Base-by-base conservation (phyloP, 2,113 vertebrate species). In the Erythrocercus mccallii region DNA sequence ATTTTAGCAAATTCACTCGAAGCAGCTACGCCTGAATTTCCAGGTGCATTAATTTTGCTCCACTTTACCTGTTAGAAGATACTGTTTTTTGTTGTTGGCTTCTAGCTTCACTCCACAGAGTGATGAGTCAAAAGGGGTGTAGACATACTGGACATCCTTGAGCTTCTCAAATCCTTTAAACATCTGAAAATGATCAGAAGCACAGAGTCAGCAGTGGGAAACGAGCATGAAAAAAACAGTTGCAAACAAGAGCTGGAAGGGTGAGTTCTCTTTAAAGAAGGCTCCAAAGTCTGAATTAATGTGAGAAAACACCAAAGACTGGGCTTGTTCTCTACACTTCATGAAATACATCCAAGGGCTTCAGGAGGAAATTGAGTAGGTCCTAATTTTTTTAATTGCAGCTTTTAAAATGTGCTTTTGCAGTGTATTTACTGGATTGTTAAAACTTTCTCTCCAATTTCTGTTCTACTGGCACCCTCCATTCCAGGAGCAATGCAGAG, bases 111-210 rank as follows among this genome's bases (percentile, higher is more conserved):
- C 98, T 56, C 99, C 99, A 94, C 99, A 99, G 84, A 98, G 96
- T 13, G 99, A 98, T 3, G 99, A 98, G 92, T 98, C 98, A 70
- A 98, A 98, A 31, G 99, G 98, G 4, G 99, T 99, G 80, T 99
- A 99, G 91, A 99, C 97, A 48, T 99, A 99, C 86, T 99, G 98
- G 95, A 99, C 98, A 62, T 98, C 98, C 90, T 99, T 99, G 85
- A 98, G 95, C 95, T 98, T 98, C 91, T 99, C 98, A 94, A 99
- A 99, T 40, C 99, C 99, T 98, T 99, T 99, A 95, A 99, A 99
- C 98, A 99, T 99, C 99, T 99, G 96, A 66, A 97, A 97, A 70
- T 64, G 73, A 92, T 54, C 53, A 95, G 66, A 70, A 89, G 84
- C 33, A 65, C n/a, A 47, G 76, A 47, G 53, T 94, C 50, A 93